phyloP scores from a whole-genome alignment of 2,113 vertebrate species.

The Malurus melanocephalus region DNA sequence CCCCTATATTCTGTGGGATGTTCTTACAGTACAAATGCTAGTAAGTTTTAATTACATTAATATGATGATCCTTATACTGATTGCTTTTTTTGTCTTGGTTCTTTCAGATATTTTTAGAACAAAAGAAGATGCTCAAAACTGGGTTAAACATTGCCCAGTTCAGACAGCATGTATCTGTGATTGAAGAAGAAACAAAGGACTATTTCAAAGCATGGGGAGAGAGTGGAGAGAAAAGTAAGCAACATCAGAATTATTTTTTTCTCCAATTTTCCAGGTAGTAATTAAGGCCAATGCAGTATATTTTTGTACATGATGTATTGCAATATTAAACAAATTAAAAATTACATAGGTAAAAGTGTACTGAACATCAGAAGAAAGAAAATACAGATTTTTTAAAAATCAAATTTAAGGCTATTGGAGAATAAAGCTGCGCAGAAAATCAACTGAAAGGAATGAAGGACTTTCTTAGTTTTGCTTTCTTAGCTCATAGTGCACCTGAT shows the following conservation, averaged over 20 bases:
- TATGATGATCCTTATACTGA: not conserved
- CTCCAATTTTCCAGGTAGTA: not conserved
- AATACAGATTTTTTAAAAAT: not conserved
- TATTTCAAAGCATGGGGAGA: slow-evolving; percentile 95
- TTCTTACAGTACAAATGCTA: not conserved
- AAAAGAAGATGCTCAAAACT: slow-evolving; percentile 97
- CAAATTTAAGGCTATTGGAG: not conserved
- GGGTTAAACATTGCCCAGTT: slow-evolving; percentile 91
- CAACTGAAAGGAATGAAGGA: not conserved
- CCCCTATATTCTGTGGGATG: not conserved
- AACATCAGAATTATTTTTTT: not conserved
- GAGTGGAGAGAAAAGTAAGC: slow-evolving; percentile 87
- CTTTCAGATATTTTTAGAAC: slow-evolving; percentile 90
- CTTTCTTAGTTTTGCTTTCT: not conserved
- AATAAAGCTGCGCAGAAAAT: not conserved
- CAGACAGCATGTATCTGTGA: slow-evolving; percentile 83
- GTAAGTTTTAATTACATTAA: not conserved
- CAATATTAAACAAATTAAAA: not conserved
- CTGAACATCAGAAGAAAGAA: not conserved
- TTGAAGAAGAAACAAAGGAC: slow-evolving; percentile 89
- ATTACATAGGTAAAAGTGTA: not conserved
- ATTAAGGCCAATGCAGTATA: not conserved
- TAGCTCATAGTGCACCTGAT: not conserved
- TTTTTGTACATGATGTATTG: not conserved
- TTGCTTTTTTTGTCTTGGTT: not conserved